Evolutionary conservation across 2,113 vertebrate genomes (phyloP), one percentile per base, ranked within the genome.

Genomic region (Petaurus breviceps): DNA sequence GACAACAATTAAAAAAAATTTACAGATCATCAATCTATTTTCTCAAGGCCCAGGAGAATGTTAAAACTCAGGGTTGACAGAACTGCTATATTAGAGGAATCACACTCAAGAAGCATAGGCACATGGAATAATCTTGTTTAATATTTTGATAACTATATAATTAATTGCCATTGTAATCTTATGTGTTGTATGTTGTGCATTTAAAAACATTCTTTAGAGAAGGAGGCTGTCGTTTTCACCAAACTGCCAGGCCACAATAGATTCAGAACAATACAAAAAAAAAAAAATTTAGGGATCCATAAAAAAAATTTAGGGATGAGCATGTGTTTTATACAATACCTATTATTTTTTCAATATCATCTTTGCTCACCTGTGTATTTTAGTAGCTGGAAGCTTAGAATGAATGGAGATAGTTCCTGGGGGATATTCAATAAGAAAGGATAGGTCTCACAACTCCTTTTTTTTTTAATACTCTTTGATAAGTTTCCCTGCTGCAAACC

Each of bases 11-110:
- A n/a, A 8, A n/a, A 77, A 77, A 77, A n/a, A 37, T 19, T 23
- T 8, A 77, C 5, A 93, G 77, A 12, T 28, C 93, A 54, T n/a
- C 93, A 50, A 52, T 77, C 92, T 37, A 37, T 46, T 93, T 84
- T 95, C 92, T 89, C 49, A 47, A 49, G 92, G 55, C 93, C 53
- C 28, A 47, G 93, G 50, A 94, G 7, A 90, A 92, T 77, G 92
- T 46, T 16, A 37, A 94, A 93, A 92, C 25, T 90, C 96, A 89
- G 26, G 25, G 93, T 54, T 92, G 77, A 50, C 37, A 24, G 92
- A 92, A 96, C 49, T 50, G 90, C 90, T 61, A 9, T 0, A 9
- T 0, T 22, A 51, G 52, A 90, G 51, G 53, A 94, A 61, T 49
- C 90, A 51, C 5, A 1, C n/a, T 50, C 49, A 51, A 46, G 26